Evolutionary conservation across 2,113 vertebrate genomes (phyloP), one percentile per base, ranked within the genome.

Genomic region (Alligator mississippiensis): DNA sequence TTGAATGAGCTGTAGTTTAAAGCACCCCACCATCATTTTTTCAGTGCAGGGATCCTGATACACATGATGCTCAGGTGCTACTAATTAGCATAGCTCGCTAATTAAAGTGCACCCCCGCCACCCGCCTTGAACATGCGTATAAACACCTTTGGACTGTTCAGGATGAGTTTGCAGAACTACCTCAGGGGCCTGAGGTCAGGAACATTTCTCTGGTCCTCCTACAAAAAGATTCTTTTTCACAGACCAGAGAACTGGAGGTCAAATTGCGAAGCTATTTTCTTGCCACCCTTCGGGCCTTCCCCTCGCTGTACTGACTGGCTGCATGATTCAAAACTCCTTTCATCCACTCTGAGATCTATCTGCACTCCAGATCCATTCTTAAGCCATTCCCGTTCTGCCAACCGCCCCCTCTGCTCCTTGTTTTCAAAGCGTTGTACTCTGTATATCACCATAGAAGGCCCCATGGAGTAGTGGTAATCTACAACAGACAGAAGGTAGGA

Each of bases 251-350:
- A 57, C 54, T 19, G n/a, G 18, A 34, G n/a, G 9, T 22, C 9
- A 18, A 30, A 21, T 12, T 22, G 5, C 30, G 34, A 5, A 0
- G 0, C 61, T 34, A 34, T 27, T 76, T 80, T 76, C 1, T 1
- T 24, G 6, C 27, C 80, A 54, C 34, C 22, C 4, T 76, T 76
- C 76, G 34, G 85, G 82, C 2, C 22, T 5, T 54, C 55, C 59
- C 30, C 7, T 9, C 17, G 17, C 30, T 30, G 9, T n/a, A 30
- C 16, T 68, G n/a, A 19, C 16, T 30, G 5, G 17, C n/a, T n/a
- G 11, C 9, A n/a, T 27, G 21, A 62, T n/a, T 28, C 63, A n/a
- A n/a, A 66, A 13, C n/a, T 25, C 63, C 15, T 9, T 66, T 21
- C 11, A 19, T 9, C 66, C 9, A 70, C 18, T 8, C 66, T 70